Conservation (phyloP, 2,113 vertebrate genomes). For the Melierax canorus region DNA sequence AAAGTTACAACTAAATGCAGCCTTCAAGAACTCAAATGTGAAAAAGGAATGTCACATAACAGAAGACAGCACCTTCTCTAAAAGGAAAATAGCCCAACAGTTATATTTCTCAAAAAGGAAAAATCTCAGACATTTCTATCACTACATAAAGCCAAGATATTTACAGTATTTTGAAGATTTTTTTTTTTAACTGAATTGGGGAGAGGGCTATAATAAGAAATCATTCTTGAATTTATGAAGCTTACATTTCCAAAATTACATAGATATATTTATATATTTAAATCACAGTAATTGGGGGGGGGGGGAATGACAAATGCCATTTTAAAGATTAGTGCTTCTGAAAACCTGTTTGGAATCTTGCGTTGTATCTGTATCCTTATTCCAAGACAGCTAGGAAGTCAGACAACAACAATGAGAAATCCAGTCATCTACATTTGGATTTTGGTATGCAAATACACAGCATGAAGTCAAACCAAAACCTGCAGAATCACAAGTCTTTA, state of each 20-base stretch:
- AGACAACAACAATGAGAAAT: accelerated
- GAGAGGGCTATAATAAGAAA: not conserved
- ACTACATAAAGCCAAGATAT: not conserved
- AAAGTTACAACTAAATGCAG: not conserved
- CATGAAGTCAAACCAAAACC: not conserved
- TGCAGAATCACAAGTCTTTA: not conserved
- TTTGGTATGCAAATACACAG: not conserved
- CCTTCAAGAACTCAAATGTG: not conserved
- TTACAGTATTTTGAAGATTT: not conserved
- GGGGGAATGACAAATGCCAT: not conserved
- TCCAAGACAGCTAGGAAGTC: not conserved
- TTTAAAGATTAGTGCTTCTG: not conserved
- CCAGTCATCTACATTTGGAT: not conserved
- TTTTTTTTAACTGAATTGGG: not conserved
- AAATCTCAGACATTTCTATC: not conserved
- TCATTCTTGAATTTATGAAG: not conserved
- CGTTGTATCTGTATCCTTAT: not conserved
- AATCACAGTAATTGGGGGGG: not conserved
- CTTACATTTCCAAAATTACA: not conserved
- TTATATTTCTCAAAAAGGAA: not conserved
- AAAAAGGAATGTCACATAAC: too few species aligned
- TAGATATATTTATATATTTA: not conserved
- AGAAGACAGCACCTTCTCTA: too few species aligned
- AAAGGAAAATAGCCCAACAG: not conserved
- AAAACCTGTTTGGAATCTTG: not conserved